phyloP scores from a whole-genome alignment of 2,888 invertebrate genomes.

The Pherbina coryleti region DNA sequence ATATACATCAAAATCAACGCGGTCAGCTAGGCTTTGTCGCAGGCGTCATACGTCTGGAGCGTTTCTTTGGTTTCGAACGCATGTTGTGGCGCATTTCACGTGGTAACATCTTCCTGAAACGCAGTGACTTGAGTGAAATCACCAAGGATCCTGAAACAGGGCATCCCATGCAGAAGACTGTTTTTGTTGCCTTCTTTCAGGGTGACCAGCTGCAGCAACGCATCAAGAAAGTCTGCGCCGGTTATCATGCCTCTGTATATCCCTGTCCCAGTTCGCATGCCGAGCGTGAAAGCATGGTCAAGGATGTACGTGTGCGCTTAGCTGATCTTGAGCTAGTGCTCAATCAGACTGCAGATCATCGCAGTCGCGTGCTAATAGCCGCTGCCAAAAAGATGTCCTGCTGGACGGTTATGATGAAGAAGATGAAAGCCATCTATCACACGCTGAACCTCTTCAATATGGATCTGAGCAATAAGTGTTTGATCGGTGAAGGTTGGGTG shows the following conservation, averaged over 20 bases:
- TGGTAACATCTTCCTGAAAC: conserved; percentile 86
- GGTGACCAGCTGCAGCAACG: conserved; percentile 87
- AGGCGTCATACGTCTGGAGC: conserved; percentile 85
- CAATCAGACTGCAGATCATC: conserved; percentile 86
- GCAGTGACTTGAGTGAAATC: conserved; percentile 81
- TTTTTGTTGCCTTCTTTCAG: conserved; percentile 86
- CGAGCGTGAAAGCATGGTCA: conserved; percentile 85
- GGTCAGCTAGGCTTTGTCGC: conserved; percentile 80
- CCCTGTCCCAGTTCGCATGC: conserved; percentile 85
- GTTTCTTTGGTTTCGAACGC: conserved; percentile 85
- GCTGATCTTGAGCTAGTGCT: conserved; percentile 84
- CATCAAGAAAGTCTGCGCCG: conserved; percentile 90
- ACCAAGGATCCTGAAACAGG: conserved; percentile 81
- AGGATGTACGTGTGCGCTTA: conserved; percentile 83
- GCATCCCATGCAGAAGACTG: conserved; percentile 81
- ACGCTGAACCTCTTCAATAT: conserved; percentile 92
- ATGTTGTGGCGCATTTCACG: conserved; percentile 91
- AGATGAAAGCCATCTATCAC: conserved; percentile 93
- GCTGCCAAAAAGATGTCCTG: conserved; percentile 85
- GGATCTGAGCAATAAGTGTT: conserved; percentile 90
- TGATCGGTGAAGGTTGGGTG: conserved; percentile 92
- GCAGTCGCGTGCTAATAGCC: conserved; percentile 82
- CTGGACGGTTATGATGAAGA: conserved; percentile 83
- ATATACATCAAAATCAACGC: conserved; percentile 51
- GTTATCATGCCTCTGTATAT: conserved; percentile 88